These are phyloP conservation scores for Anguilla pacifica DNA, from an alignment of 2,797 vertebrate species.

Conservation along the genomic window DNA sequence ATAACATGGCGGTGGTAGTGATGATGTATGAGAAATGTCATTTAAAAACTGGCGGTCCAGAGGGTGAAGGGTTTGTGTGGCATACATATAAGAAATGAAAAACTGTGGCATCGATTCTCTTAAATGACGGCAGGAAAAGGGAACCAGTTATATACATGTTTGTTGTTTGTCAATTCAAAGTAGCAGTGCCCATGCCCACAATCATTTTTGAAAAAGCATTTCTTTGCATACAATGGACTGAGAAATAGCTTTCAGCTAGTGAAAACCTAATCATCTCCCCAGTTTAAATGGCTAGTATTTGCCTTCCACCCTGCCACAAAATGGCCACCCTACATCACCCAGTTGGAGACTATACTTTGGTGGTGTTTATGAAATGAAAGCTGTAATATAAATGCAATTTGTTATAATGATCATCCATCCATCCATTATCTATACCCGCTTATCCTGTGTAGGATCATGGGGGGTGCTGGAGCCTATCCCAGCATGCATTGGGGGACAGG, in stretches of 20 bases:
- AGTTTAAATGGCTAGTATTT: neutral
- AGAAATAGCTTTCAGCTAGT: neutral
- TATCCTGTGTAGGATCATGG: too few species aligned
- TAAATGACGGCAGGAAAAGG: neutral
- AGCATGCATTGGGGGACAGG: too few species aligned
- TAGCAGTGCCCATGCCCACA: conserved; percentile 34
- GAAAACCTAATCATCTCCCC: neutral
- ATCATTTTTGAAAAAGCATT: neutral
- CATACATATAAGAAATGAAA: neutral
- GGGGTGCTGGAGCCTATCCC: too few species aligned
- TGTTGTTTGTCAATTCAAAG: neutral
- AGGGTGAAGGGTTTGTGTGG: neutral
- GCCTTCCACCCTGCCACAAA: neutral
- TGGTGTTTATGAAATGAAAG: neutral
- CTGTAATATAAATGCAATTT: too few species aligned
- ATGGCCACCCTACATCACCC: neutral
- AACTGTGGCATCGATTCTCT: neutral
- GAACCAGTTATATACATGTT: neutral
- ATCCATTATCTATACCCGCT: too few species aligned
- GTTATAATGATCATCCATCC: too few species aligned
- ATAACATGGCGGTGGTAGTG: neutral
- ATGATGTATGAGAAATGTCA: neutral
- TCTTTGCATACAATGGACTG: neutral
- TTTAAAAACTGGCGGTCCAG: neutral
- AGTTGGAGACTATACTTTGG: neutral